These are phyloP conservation scores for Pseudocheirus occidentalis DNA, from an alignment of 2,797 vertebrate species.

Conservation along the genomic window DNA sequence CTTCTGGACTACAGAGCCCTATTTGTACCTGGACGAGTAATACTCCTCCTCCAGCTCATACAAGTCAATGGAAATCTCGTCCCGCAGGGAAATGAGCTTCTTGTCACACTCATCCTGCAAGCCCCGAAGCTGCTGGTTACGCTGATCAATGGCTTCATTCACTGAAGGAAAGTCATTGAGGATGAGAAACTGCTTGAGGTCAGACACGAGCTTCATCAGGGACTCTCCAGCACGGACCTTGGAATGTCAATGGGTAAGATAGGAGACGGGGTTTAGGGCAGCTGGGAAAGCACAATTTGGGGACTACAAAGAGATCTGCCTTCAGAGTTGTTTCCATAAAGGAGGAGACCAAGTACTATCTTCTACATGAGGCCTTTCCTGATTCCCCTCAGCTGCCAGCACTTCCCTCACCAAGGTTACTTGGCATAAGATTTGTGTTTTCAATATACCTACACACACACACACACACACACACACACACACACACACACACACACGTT, in stretches of 20 bases:
- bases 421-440: not conserved
- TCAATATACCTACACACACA: not conserved
- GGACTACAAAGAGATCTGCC: not conserved
- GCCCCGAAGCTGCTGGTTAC: conserved; percentile 93
- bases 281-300: not conserved
- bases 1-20: conserved; percentile 80
- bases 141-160: conserved; percentile 96
- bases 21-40: conserved; percentile 99
- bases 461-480: too few relatives aligned
- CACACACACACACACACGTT: not conserved
- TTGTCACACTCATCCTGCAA: conserved; percentile 98
- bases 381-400: not conserved
- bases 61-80: conserved; percentile 97
- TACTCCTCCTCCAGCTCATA: conserved; percentile 99
- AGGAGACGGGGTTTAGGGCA: not conserved
- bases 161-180: conserved; percentile 98
- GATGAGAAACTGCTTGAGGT: conserved; percentile 98
- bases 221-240: conserved; percentile 98
- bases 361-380: not conserved
- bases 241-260: not conserved
- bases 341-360: not conserved
- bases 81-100: conserved; percentile 93
- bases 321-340: not conserved
- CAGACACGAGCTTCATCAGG: conserved; percentile 98
- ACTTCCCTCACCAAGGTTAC: not conserved